Evolutionary conservation across 1,140 invertebrate species (phyloP).

Genomic region (Zaprionus ghesquierei): DNA sequence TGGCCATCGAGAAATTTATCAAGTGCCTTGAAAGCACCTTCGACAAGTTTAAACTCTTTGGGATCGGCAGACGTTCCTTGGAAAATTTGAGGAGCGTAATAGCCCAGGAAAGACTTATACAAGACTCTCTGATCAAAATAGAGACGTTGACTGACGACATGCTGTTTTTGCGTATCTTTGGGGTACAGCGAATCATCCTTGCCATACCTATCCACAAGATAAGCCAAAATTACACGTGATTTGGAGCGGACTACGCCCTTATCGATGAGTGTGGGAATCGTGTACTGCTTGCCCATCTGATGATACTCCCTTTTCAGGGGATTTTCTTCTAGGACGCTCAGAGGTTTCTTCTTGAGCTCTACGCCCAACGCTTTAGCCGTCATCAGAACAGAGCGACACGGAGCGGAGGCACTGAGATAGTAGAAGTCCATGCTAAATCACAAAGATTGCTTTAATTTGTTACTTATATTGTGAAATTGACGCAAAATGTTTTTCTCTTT

Average conservation of each 20-base stretch:
- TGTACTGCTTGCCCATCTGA: conserved; percentile 85
- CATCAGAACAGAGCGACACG: conserved; percentile 84
- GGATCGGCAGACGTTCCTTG: conserved; percentile 85
- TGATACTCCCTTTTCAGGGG: conserved; percentile 88
- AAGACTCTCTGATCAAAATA: conserved; percentile 89
- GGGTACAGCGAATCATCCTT: conserved; percentile 87
- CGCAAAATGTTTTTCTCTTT: background rate
- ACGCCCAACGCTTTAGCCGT: conserved; percentile 83
- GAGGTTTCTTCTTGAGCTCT: conserved; percentile 81
- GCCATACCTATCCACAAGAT: conserved; percentile 87
- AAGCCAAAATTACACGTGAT: conserved; percentile 89
- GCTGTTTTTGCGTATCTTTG: conserved; percentile 86
- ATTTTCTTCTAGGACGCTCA: conserved; percentile 86
- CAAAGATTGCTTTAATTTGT: background rate
- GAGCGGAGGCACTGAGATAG: conserved; percentile 87
- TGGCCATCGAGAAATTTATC: conserved; percentile 86
- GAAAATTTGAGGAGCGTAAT: conserved; percentile 88
- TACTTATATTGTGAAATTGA: conserved; percentile 10
- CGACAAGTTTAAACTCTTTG: conserved; percentile 86
- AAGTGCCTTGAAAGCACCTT: conserved; percentile 85
- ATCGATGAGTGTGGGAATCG: conserved; percentile 87
- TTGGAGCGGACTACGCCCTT: conserved; percentile 87
- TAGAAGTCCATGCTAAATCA: conserved; percentile 84
- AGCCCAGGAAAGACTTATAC: conserved; percentile 85
- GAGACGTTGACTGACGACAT: conserved; percentile 88